A percentile compares a stretch with the other conserved stretches of the same genome.
phyloP scores from a whole-genome alignment of 1,140 invertebrate genomes.

The Psix sp. region DNA sequence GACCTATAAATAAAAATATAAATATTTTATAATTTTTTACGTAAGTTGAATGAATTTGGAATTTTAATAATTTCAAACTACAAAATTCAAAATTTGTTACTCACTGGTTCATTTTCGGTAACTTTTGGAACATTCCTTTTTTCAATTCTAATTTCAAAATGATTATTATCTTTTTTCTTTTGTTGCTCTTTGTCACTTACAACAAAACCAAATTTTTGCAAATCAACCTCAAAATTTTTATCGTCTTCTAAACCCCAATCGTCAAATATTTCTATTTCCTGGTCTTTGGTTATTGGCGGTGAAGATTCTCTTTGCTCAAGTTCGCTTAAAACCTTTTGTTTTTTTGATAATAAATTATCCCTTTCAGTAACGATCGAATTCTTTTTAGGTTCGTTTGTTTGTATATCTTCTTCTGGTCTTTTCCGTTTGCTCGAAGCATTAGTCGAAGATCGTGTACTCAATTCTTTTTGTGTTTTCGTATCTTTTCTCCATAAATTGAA shows the following conservation, averaged over 20 bases:
- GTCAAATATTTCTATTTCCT: no score
- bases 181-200: background rate
- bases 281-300: no score
- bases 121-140: background rate
- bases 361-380: no score
- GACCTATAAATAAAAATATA: no score
- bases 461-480: slow-evolving; percentile 5
- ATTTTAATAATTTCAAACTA: slow-evolving; percentile 1
- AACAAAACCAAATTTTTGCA: slow-evolving; percentile 17
- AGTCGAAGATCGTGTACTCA: background rate
- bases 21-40: no score
- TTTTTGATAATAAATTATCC: no score
- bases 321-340: no score
- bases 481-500: slow-evolving; percentile 12
- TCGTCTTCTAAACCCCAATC: slow-evolving; percentile 14
- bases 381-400: no score
- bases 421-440: slow-evolving; percentile 15
- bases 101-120: background rate
- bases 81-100: no score
- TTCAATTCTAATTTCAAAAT: slow-evolving; percentile 17
- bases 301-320: no score
- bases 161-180: slow-evolving; percentile 1
- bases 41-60: no score
- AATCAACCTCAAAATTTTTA: slow-evolving; percentile 1
- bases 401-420: no score